These are phyloP conservation scores for Triplophysa rosa DNA, from an alignment of 2,113 vertebrate genomes.

Conservation along the genomic window DNA sequence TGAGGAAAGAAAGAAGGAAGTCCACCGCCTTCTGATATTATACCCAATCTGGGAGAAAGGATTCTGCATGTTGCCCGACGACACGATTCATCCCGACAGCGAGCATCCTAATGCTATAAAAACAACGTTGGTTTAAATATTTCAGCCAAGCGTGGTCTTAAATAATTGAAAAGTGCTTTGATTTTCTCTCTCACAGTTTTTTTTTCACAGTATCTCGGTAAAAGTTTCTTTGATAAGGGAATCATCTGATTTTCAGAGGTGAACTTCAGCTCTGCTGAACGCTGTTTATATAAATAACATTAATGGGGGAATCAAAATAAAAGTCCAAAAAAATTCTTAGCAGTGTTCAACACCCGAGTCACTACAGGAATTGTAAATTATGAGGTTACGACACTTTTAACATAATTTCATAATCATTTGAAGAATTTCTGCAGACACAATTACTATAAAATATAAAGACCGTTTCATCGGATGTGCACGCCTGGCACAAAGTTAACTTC, in stretches of 20 bases:
- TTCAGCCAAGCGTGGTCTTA: constrained; percentile 8
- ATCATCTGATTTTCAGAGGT: not conserved
- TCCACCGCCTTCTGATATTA: not conserved
- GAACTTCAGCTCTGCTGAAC: no score
- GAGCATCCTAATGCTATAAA: constrained; percentile 19
- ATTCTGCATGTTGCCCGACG: constrained; percentile 6
- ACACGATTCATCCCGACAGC: constrained; percentile 1
- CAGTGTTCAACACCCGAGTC: no score
- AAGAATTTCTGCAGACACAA: no score
- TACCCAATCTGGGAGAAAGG: constrained; percentile 5
- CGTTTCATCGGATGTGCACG: no score
- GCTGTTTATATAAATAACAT: not conserved
- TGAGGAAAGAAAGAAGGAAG: constrained; percentile 23
- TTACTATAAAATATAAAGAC: no score
- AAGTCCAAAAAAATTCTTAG: no score
- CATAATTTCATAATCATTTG: no score
- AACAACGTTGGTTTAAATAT: constrained; percentile 5
- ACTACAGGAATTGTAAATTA: no score
- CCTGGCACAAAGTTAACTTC: no score
- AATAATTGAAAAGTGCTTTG: constrained; percentile 37
- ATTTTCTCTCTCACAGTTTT: not conserved
- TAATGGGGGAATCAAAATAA: constrained; percentile 2
- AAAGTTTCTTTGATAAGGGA: constrained; percentile 2
- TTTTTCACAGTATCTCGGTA: not conserved
- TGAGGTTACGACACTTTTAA: no score